These are phyloP conservation scores for Agrotis puta DNA, from an alignment of 2,888 invertebrate species.

Conservation along the genomic window DNA sequence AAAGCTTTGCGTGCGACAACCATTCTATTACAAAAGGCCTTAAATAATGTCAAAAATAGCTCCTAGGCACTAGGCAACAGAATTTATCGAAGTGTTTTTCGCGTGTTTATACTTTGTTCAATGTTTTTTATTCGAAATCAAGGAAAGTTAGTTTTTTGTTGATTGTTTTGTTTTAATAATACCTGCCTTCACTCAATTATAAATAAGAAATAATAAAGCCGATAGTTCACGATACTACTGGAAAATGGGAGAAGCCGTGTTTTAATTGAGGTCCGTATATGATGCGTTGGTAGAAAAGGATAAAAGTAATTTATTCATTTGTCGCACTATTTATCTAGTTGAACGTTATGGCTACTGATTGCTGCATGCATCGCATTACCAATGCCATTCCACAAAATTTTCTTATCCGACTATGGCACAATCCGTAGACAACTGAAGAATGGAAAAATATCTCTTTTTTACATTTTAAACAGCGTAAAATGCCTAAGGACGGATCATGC, in stretches of 20 bases:
- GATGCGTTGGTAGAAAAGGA: too few species aligned
- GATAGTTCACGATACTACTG: neutral
- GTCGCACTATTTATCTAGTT: too few species aligned
- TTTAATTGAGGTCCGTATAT: neutral
- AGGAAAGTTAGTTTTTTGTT: conserved; percentile 20
- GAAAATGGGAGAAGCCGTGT: neutral
- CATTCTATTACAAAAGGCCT: conserved; percentile 34
- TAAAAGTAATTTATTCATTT: too few species aligned
- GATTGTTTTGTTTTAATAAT: conserved; percentile 21
- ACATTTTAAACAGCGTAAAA: too few species aligned
- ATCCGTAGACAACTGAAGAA: too few species aligned
- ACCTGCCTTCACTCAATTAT: conserved; percentile 22
- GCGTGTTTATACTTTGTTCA: conserved; percentile 28
- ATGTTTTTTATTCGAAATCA: conserved; percentile 25
- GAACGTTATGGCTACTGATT: too few species aligned
- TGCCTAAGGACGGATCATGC: too few species aligned
- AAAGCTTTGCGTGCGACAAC: conserved; percentile 52
- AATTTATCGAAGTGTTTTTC: conserved; percentile 37
- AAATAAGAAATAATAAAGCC: neutral
- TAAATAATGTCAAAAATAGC: conserved; percentile 56
- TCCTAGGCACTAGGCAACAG: conserved; percentile 15
- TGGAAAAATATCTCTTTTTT: too few species aligned
- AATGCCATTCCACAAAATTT: too few species aligned
- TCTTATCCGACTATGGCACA: too few species aligned
- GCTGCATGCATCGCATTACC: too few species aligned